Base-by-base conservation (phyloP, 2,113 vertebrate genomes). In the Ovis canadensis region DNA sequence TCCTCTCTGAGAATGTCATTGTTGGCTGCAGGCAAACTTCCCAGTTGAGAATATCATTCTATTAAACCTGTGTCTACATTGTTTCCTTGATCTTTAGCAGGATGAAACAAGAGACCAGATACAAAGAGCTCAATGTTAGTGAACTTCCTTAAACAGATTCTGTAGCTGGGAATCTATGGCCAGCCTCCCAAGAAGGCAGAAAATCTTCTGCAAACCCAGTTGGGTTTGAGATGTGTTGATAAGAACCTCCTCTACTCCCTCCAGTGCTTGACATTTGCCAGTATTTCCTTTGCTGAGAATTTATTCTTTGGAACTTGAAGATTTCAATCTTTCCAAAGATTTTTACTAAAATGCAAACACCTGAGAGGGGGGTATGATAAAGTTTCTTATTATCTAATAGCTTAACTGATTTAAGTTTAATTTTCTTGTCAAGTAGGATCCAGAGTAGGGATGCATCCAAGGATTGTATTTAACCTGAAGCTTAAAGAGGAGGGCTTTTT, bases 21-120 rank as follows among this genome's bases (percentile, higher is more conserved):
- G 50, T 57, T 96, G 92, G 57, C 88, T 97, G 45, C 59, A 92
- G 71, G 88, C 48, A 97, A 77, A 84, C 33, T 90, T 97, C 87
- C 33, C 71, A 95, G 62, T 87, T 96, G 57, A 96, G 87, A 96
- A 90, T 92, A 93, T 93, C 17, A 59, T 91, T 94, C 96, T 60
- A 85, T 96, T 94, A 91, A 85, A 9, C 12, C 14, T 82, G 36
- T 89, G 31, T 93, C 40, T 27, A 85, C 31, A 91, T 77, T 92
- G 33, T 84, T 92, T 96, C 74, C 54, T 94, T 97, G 81, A 74
- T 77, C 84, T 90, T 95, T 96, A 90, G 8, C 19, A 81, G 15
- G n/a, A 74, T 92, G 50, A 90, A 80, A 74, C 67, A 94, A 96
- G 78, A 93, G 77, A 71, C 10, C 31, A 94, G 36, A 48, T 54